phyloP scores from a whole-genome alignment of 2,888 invertebrate genomes.

The Pseudococcus viburni region DNA sequence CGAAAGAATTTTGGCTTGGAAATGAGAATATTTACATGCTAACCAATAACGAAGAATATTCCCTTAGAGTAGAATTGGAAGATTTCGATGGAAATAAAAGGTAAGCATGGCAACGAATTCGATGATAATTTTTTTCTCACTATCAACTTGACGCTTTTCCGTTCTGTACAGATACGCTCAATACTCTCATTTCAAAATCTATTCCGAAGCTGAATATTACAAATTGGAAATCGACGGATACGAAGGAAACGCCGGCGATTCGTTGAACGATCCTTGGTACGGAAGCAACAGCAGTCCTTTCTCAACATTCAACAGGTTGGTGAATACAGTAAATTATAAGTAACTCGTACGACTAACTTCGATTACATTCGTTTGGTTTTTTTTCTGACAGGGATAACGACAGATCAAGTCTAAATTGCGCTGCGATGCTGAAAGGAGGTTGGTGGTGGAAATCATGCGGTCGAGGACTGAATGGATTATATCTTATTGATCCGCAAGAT shows the following conservation, averaged over 20 bases:
- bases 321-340: constrained; percentile 70
- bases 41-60: constrained; percentile 92
- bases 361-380: background rate
- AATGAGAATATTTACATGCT: constrained; percentile 95
- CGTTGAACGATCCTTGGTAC: constrained; percentile 94
- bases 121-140: background rate
- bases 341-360: background rate
- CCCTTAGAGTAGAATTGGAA: constrained; percentile 88
- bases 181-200: constrained; percentile 93
- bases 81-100: constrained; percentile 94
- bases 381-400: constrained; percentile 84
- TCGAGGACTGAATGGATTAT: constrained; percentile 89
- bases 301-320: constrained; percentile 87
- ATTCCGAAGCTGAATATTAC: constrained; percentile 92
- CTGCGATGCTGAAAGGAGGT: constrained; percentile 93
- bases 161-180: constrained; percentile 81
- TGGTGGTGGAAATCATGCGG: constrained; percentile 98
- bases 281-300: constrained; percentile 94
- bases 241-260: constrained; percentile 92
- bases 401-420: constrained; percentile 90
- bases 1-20: constrained; percentile 92
- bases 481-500: constrained; percentile 91
- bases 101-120: constrained; percentile 72
- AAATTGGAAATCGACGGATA: constrained; percentile 93
- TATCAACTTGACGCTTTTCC: background rate